A percentile compares a stretch with the other conserved stretches of the same genome.
These are phyloP conservation scores for Mechanitis messenoides DNA, from an alignment of 2,888 invertebrate genomes.

Conservation along the genomic window DNA sequence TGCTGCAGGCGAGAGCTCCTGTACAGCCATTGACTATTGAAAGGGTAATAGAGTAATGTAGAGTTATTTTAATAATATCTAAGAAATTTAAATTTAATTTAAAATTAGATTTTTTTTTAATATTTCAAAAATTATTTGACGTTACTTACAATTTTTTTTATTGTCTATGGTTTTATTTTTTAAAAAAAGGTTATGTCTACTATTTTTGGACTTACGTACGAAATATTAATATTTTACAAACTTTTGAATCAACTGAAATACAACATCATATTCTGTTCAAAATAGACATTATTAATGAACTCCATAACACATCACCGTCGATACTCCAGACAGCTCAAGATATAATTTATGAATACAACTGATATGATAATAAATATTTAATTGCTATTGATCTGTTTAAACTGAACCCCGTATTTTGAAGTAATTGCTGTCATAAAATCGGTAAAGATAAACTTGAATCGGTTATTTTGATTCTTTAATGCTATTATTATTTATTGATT, in stretches of 20 bases:
- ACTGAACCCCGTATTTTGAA: slow-evolving; percentile 31
- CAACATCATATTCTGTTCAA: too few relatives aligned
- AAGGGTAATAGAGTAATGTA: neutral
- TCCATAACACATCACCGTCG: too few relatives aligned
- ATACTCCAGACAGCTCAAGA: too few relatives aligned
- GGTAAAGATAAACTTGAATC: slow-evolving; percentile 5
- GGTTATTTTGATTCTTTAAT: slow-evolving; percentile 37
- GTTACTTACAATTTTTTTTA: too few relatives aligned
- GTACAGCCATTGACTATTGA: slow-evolving; percentile 3
- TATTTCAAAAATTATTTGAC: too few relatives aligned
- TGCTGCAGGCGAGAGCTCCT: neutral
- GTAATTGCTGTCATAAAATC: slow-evolving; percentile 50
- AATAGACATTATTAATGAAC: too few relatives aligned
- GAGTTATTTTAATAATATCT: neutral
- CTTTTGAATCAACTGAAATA: too few relatives aligned
- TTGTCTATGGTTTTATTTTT: too few relatives aligned
- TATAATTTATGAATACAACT: slow-evolving; percentile 4
- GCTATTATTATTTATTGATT: slow-evolving; percentile 29
- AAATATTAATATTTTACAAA: too few relatives aligned
- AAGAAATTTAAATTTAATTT: neutral
- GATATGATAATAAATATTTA: slow-evolving; percentile 17
- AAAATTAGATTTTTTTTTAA: too few relatives aligned
- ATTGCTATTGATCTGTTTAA: slow-evolving; percentile 40
- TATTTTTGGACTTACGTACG: too few relatives aligned
- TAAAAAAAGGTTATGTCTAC: too few relatives aligned